Base-by-base conservation (phyloP, 2,113 vertebrate genomes). In the Myocastor coypus region DNA sequence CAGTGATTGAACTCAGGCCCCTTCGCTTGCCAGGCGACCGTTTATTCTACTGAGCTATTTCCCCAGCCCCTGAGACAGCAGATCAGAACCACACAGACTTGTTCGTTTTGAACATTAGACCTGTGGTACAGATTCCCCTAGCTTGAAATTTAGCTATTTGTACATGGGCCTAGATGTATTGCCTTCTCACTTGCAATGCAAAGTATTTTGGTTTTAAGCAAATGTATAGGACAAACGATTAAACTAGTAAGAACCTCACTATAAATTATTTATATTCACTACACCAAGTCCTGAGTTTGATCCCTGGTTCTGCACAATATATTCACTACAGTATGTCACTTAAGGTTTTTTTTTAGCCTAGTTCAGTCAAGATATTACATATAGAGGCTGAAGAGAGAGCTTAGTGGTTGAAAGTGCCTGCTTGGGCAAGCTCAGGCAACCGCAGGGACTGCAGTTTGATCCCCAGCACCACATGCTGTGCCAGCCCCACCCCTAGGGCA, bases 111-210 rank as follows among this genome's bases (percentile, higher is more conserved):
- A 63, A 91, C n/a, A 92, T 42, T 83, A 42, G 24, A 95, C 68
- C 94, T 81, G 57, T 89, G 57, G 64, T 87, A 91, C 0, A 75
- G 83, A 89, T 89, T 34, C 17, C 52, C 84, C 14, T 93, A 82
- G 63, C 78, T 93, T 89, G 57, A 89, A 92, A 93, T 87, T 52
- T 90, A 91, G 28, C 68, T 61, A 87, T 92, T 91, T 97, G 68
- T 34, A 77, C 32, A 91, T 34, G 10, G 40, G 46, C 14, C 77
- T 94, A 82, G 83, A 85, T 24, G 92, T 92, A n/a, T 55, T 9
- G 5, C 20, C 26, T 20, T 81, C n/a, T 92, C 1, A 86, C n/a
- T 26, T 93, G 37, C 26, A 87, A 2, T 84, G 64, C 55, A 42
- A 77, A 81, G 5, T 84, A 24, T 87, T 71, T 94, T 87, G 4